Evolutionary conservation across 2,888 invertebrate species (phyloP).

Genomic region (Caenorhabditis parvicauda): DNA sequence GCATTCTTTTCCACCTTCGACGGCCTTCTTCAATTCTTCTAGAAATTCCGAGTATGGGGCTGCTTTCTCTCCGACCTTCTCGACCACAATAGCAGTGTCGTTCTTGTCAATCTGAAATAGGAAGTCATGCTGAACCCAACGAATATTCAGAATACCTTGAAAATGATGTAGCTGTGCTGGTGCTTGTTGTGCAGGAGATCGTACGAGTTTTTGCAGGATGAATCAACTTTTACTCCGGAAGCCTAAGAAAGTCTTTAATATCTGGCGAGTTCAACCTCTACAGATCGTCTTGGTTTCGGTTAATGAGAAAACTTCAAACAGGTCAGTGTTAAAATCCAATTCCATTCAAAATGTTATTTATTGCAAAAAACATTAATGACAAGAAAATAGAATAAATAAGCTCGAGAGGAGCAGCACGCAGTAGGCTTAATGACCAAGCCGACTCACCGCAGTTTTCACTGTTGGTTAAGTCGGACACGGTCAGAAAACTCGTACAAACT

Average conservation of each 20-base stretch:
- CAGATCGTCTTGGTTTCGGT: too few species aligned
- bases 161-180: conserved; percentile 61
- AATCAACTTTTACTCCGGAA: conserved; percentile 60
- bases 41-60: conserved; percentile 62
- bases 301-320: too few species aligned
- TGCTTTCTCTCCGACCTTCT: conserved; percentile 61
- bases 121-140: not conserved
- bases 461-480: too few species aligned
- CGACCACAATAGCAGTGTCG: conserved; percentile 62
- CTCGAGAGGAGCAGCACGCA: too few species aligned
- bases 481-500: too few species aligned
- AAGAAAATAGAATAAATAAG: too few species aligned
- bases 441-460: too few species aligned
- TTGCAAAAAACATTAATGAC: too few species aligned
- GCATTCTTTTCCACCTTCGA: conserved; percentile 62
- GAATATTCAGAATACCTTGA: conserved; percentile 32
- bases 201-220: conserved; percentile 61
- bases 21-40: conserved; percentile 52
- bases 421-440: too few species aligned
- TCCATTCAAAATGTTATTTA: too few species aligned
- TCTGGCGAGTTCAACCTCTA: too few species aligned
- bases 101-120: conserved; percentile 54
- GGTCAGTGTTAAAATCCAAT: too few species aligned
- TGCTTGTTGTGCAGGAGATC: conserved; percentile 62
- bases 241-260: conserved; percentile 37